phyloP scores from a whole-genome alignment of 1,140 invertebrate genomes.

The Euwallacea fornicatus region DNA sequence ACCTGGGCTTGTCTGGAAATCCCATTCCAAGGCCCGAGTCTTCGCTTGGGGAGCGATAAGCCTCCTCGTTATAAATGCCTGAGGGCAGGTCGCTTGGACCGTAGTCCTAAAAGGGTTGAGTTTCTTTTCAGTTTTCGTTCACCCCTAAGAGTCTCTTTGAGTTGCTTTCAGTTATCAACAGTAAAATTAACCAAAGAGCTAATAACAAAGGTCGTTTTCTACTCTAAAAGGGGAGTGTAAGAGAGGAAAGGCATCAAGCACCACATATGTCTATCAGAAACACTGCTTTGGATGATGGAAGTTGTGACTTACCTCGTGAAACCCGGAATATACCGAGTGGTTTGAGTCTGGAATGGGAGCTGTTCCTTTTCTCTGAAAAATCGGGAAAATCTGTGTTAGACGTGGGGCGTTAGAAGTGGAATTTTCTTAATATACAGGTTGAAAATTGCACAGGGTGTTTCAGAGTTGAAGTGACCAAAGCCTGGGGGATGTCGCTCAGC shows the following conservation, averaged over 20 bases:
- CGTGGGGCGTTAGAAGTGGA: too few relatives aligned
- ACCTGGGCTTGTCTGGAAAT: constrained; percentile 62
- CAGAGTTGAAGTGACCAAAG: too few relatives aligned
- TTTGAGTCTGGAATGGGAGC: constrained; percentile 50
- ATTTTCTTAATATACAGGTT: too few relatives aligned
- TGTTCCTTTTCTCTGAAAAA: constrained; percentile 53
- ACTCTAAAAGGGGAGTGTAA: too few relatives aligned
- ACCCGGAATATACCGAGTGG: constrained; percentile 52
- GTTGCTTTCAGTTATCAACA: too few relatives aligned
- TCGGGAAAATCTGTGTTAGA: too few relatives aligned
- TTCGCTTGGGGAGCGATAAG: constrained; percentile 74
- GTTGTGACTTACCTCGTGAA: constrained; percentile 53
- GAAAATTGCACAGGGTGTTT: too few relatives aligned
- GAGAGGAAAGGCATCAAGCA: constrained; percentile 46
- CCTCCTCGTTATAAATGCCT: constrained; percentile 59
- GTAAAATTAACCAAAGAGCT: neutral
- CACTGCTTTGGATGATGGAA: constrained; percentile 13
- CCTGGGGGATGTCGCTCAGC: too few relatives aligned
- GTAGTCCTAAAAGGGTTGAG: constrained; percentile 53
- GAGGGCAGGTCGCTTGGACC: constrained; percentile 40
- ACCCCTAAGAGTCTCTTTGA: too few relatives aligned
- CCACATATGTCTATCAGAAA: constrained; percentile 53
- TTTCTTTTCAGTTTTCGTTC: constrained; percentile 4
- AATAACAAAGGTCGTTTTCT: neutral
- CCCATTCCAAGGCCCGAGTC: constrained; percentile 80